Conservation (phyloP, 2,888 invertebrate genomes). For the Perizoma flavofasciatum region DNA sequence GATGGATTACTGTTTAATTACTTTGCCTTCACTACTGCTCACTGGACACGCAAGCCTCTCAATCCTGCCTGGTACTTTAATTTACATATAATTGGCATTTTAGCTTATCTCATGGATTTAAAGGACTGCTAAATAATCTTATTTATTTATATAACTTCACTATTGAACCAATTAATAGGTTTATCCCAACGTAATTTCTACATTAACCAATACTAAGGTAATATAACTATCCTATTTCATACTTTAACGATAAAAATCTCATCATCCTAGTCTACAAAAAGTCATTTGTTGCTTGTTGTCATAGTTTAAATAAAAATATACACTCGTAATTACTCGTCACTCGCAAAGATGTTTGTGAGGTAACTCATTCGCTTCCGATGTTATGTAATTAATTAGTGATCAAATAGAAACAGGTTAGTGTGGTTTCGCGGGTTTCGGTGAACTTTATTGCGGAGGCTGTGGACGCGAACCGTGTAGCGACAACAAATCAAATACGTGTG, state of each 20-base stretch:
- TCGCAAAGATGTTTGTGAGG: conserved; percentile 54
- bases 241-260: too few species aligned
- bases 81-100: conserved; percentile 26
- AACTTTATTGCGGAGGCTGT: conserved; percentile 59
- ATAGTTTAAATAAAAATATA: too few species aligned
- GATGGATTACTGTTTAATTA: conserved; percentile 41
- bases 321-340: background rate
- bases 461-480: conserved; percentile 60
- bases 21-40: conserved; percentile 30
- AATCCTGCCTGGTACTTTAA: conserved; percentile 24
- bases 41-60: conserved; percentile 33
- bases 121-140: conserved; percentile 18
- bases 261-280: too few species aligned
- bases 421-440: conserved; percentile 63
- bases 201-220: too few species aligned
- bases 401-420: conserved; percentile 52
- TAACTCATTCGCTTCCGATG: conserved; percentile 57
- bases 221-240: too few species aligned
- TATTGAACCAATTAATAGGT: too few species aligned
- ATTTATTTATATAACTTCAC: too few species aligned
- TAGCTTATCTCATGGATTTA: conserved; percentile 27
- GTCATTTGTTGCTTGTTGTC: too few species aligned
- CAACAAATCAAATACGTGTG: conserved; percentile 71
- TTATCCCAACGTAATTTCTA: too few species aligned
- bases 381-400: conserved; percentile 42